phyloP scores from a whole-genome alignment of 2,113 vertebrate species.

The Anseranas semipalmata region DNA sequence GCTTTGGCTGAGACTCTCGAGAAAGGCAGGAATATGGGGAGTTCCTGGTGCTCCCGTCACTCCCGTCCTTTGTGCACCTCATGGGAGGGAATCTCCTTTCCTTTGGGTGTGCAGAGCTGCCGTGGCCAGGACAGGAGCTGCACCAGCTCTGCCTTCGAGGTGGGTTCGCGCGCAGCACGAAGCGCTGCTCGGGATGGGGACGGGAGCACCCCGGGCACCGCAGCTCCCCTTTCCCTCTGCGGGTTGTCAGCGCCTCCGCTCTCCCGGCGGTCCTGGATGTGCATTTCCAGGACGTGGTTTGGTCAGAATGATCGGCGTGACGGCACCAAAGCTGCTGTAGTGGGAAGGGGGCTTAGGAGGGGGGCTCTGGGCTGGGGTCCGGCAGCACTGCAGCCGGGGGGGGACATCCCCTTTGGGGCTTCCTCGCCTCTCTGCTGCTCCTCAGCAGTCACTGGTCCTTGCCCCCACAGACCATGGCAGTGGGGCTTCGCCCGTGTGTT shows the following conservation, averaged over 20 bases:
- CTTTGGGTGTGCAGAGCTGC: neutral
- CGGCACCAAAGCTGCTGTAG: neutral
- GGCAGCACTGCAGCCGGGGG: rapidly evolving
- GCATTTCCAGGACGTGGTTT: neutral
- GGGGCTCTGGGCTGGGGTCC: neutral
- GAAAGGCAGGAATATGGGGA: neutral
- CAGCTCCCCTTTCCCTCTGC: rapidly evolving
- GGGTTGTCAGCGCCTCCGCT: neutral
- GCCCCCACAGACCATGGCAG: rapidly evolving
- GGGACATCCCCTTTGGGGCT: neutral
- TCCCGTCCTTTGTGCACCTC: neutral
- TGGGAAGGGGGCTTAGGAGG: neutral
- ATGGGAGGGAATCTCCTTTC: neutral
- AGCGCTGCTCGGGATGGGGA: rapidly evolving
- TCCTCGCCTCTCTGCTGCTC: neutral
- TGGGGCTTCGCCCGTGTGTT: neutral
- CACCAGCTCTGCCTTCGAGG: neutral
- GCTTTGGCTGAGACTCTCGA: neutral
- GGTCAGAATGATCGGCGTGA: neutral
- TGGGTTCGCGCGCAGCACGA: neutral
- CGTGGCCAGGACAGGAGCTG: neutral
- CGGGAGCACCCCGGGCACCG: rapidly evolving
- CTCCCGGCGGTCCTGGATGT: rapidly evolving
- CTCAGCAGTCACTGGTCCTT: neutral
- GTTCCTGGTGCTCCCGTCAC: neutral